These are phyloP conservation scores for Typhlomys cinereus DNA, from an alignment of 2,113 vertebrate genomes.

Conservation along the genomic window DNA sequence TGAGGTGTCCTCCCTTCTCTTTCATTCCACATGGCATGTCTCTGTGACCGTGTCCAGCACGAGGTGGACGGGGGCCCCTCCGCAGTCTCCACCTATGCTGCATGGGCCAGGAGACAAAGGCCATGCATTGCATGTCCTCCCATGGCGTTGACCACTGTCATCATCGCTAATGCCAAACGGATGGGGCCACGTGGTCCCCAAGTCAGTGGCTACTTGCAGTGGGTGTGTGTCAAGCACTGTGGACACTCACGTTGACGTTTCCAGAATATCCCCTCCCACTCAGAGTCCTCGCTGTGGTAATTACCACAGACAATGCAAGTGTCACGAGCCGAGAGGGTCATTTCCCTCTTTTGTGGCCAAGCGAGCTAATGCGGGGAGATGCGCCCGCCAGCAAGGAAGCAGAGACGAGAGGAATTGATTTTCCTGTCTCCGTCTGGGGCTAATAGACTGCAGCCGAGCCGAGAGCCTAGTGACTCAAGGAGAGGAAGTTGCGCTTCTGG, in stretches of 20 bases:
- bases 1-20: not conserved
- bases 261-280: not conserved
- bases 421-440: not conserved
- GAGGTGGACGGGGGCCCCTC: not conserved
- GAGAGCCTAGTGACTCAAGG: slow-evolving; percentile 42
- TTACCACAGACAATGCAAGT: not conserved
- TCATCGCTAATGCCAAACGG: not conserved
- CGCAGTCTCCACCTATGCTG: accelerated
- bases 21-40: not conserved
- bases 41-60: accelerated
- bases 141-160: not conserved
- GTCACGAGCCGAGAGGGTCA: accelerated
- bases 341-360: slow-evolving; percentile 46
- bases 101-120: not conserved
- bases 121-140: not conserved
- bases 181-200: not conserved
- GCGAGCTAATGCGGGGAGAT: not conserved
- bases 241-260: accelerated
- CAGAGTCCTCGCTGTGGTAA: slow-evolving; percentile 5
- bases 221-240: not conserved
- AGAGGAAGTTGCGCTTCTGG: not conserved
- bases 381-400: not conserved
- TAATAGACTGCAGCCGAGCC: slow-evolving; percentile 29
- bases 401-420: slow-evolving; percentile 41
- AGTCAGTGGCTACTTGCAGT: not conserved